Evolutionary conservation across 2,888 invertebrate species (phyloP), one percentile per base, ranked within the genome.

Genomic region (Gandaritis pyraliata): DNA sequence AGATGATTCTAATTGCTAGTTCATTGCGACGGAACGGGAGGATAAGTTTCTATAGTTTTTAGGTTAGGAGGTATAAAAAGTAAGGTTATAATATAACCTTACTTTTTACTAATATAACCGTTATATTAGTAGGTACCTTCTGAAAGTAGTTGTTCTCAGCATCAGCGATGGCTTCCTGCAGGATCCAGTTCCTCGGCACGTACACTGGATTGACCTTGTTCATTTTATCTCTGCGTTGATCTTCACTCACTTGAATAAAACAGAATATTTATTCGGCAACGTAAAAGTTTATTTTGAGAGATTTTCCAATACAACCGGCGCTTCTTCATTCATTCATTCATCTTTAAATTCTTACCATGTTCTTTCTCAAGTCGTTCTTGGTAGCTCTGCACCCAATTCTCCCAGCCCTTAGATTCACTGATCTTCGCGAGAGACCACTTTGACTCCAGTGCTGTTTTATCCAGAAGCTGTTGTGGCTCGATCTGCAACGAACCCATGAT

Each of bases 151-250:
- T 93, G 13, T 93, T 89, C 79, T 95, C 94, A 1, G 95, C 95
- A 48, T 93, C 92, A 36, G 86, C 84, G 56, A 95, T 95, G 1
- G 95, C 95, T 58, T 93, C 92, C 74, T 95, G 94, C 36, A 94
- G 86, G 55, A 95, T 94, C 93, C 95, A 95, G 77, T 95, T 95
- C 18, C 95, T 81, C n/a, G 95, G 89, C 10, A 95, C 89, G 73
- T 95, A 94, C 36, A 93, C 73, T 0, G 93, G 93, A 70, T 93
- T 93, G 10, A 85, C 85, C 12, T 66, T 65, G 0, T 68, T 13
- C 93, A 93, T 93, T 45, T 85, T 80, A 8, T 55, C 55, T 12
- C 78, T 79, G 6, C 93, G 82, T 0, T 74, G 76, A 0, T 82
- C 80, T 46, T 85, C 85, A 1, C 33, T 72, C 23, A 86, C 90